A percentile compares a stretch with the other conserved stretches of the same genome.
phyloP scores from a whole-genome alignment of 2,888 invertebrate genomes.

The Carabus problematicus region DNA sequence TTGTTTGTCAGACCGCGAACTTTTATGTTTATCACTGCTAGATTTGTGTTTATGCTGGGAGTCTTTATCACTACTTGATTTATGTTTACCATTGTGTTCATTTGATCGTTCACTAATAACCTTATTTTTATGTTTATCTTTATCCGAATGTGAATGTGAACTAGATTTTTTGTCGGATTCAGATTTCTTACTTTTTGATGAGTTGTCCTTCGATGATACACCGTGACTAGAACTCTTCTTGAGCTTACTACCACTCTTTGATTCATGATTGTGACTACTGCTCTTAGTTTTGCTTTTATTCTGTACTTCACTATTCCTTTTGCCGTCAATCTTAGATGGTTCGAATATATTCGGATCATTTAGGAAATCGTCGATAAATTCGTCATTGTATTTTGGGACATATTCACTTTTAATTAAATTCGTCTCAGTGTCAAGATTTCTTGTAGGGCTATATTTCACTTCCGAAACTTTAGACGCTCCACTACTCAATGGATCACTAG shows the following conservation, averaged over 20 bases:
- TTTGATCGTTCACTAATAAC: conserved; percentile 17
- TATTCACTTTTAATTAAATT: conserved; percentile 18
- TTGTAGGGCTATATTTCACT: conserved; percentile 30
- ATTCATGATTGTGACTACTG: not conserved
- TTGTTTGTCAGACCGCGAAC: conserved; percentile 17
- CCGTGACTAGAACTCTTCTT: conserved; percentile 13
- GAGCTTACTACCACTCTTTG: conserved; percentile 13
- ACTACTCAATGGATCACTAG: conserved; percentile 3
- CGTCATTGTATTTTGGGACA: conserved; percentile 33
- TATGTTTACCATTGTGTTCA: conserved; percentile 18
- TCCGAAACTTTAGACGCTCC: not conserved
- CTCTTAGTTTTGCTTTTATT: conserved; percentile 12
- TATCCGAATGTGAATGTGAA: conserved; percentile 21
- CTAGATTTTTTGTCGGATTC: not conserved
- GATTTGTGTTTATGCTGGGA: conserved; percentile 11
- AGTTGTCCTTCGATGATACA: not conserved
- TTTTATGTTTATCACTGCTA: conserved; percentile 22
- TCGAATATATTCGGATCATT: conserved; percentile 36
- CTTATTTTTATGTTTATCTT: conserved; percentile 23
- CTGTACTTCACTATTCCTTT: not conserved
- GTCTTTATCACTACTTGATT: conserved; percentile 15
- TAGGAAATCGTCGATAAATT: conserved; percentile 35
- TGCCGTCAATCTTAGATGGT: conserved; percentile 21
- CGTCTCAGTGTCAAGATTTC: conserved; percentile 15
- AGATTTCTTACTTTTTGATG: not conserved